Conservation (phyloP, 2,113 vertebrate species). For the Prionailurus bengalensis region DNA sequence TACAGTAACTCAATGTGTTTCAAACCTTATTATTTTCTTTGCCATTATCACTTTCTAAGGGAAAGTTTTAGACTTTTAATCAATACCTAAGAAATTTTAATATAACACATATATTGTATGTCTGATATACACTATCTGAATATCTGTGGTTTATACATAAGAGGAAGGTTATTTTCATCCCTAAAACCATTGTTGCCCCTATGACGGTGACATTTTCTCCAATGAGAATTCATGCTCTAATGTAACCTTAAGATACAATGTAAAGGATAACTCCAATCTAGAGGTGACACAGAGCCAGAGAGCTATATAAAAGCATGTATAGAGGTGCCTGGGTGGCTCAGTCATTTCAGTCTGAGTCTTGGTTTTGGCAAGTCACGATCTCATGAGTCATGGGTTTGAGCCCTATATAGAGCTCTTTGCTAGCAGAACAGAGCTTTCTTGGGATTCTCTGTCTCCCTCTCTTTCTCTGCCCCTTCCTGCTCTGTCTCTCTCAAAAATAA, state of each 20-base stretch:
- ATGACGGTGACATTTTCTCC: neutral
- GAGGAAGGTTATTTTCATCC: neutral
- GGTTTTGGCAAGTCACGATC: too few relatives aligned
- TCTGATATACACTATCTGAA: accelerated
- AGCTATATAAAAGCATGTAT: neutral
- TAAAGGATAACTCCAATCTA: neutral
- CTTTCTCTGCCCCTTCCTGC: too few relatives aligned
- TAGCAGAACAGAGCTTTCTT: too few relatives aligned
- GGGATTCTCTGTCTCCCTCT: too few relatives aligned
- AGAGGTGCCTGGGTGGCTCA: too few relatives aligned
- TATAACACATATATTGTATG: accelerated
- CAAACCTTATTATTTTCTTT: neutral
- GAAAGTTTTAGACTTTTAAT: neutral
- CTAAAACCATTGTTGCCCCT: neutral
- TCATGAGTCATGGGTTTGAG: too few relatives aligned
- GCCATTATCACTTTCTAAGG: neutral
- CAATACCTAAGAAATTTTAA: neutral
- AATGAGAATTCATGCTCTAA: neutral
- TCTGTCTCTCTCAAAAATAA: too few relatives aligned
- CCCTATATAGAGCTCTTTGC: too few relatives aligned
- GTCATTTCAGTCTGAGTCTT: too few relatives aligned
- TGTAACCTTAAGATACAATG: neutral
- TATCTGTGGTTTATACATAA: neutral
- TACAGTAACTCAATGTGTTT: neutral
- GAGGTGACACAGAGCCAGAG: neutral